Base-by-base conservation (phyloP, 1,140 invertebrate species). In the Whitmania pigra region DNA sequence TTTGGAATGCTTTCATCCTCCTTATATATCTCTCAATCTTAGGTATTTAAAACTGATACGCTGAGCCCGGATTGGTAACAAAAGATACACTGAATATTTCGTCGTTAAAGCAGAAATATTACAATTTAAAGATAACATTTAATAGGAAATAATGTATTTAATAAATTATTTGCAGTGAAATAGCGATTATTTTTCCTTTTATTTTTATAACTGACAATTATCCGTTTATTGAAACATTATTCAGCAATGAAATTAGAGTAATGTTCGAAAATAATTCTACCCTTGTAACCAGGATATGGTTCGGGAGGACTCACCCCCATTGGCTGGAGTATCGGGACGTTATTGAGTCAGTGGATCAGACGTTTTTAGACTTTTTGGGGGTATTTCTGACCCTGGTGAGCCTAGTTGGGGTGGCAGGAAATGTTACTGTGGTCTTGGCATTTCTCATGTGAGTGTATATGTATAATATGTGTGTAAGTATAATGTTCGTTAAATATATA, bases 291-390 rank as follows among this genome's bases (percentile, higher is more conserved):
- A 7, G 4, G 5, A 63, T 18, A 18, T 63, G 57, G 57, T 13
- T 63, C 57, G 22, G 2, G 29, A 63, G 20, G 29, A 63, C 20
- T n/a, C 57, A 63, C 57, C 11, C 11, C 22, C 57, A 63, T 63
- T 63, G 57, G 57, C 57, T 63, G 57, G 20, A 63, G 11, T 31
- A 63, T 63, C 20, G 57, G 4, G 57, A 63, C 57, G 22, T 63
- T 18, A 63, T 63, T 18, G 22, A 25, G 18, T 63, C 20, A 22
- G 57, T 63, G 9, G 57, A 63, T 63, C 57, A 22, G 29, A 25
- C 22, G 22, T 63, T 63, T 18, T 63, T 63, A 13, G 22, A 63
- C 20, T 1, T 20, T 3, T 4, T 63, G 22, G 57, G 15, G 22
- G 22, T 63, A 2, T 7, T 63, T n/a, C n/a, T n/a, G n/a, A n/a